Evolutionary conservation across 2,888 invertebrate genomes (phyloP), one percentile per base, ranked within the genome.

Genomic region (Sabatieria punctata): DNA sequence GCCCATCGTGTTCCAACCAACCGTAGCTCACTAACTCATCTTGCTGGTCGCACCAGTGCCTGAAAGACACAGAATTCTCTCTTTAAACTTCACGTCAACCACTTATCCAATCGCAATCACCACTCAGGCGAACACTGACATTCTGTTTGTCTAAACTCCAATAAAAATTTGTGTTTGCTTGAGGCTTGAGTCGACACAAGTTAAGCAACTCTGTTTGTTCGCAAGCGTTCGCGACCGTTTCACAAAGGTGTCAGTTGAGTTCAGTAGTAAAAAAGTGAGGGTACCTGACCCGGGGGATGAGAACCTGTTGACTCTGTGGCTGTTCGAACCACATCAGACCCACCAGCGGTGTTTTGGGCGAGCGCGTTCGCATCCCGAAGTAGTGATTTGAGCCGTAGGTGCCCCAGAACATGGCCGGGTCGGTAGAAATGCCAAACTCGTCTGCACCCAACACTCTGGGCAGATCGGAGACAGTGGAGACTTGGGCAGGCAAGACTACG

Each of bases 281-380:
- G n/a, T 43, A 47, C 47, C 47, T 42, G 22, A 48, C 30, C 13
- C 23, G 19, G 2, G 48, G 48, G 44, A 50, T 30, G 25, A 25
- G 35, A 22, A 50, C 18, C 21, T 42, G 24, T 3, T 47, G 23
- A 6, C 8, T 41, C 13, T 43, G 40, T n/a, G 59, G 57, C 49
- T 73, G 82, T 52, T 81, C 78, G 64, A 93, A 86, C 95, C 93
- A 95, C 89, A 95, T 91, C 22, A 93, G 70, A 1, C 97, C 97
- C 60, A 85, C 80, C 0, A 89, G 79, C 1, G 89, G 76, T 0
- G 93, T 89, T 46, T 78, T 72, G 0, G 86, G 83, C 64, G 85
- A 84, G 45, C 93, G 72, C 0, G 85, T 85, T 69, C 88, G 85
- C 64, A 97, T 69, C 0, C 89, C 91, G 66, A 91, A 73, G 67